phyloP scores from a whole-genome alignment of 2,888 invertebrate genomes.

The Drosophila neutralis region DNA sequence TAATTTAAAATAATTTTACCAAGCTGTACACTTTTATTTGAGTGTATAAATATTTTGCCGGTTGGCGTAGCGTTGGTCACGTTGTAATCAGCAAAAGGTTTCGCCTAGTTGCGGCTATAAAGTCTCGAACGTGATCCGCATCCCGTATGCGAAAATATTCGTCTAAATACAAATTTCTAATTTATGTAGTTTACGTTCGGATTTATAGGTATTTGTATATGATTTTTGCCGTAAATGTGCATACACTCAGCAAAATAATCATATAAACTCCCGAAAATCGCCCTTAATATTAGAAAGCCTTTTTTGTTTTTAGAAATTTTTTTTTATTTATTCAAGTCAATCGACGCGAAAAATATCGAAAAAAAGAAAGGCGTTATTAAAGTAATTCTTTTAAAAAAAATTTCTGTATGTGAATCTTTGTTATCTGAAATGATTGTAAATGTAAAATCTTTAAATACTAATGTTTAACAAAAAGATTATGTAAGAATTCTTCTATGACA shows the following conservation, averaged over 20 bases:
- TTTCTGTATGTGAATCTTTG: neutral
- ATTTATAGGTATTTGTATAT: conserved; percentile 69
- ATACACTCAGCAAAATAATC: conserved; percentile 1
- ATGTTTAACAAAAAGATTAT: neutral
- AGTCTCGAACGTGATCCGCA: conserved; percentile 66
- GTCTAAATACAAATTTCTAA: conserved; percentile 70
- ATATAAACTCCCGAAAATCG: no score
- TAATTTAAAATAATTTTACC: conserved; percentile 74
- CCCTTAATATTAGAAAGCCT: no score
- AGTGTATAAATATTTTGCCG: conserved; percentile 16
- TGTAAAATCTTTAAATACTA: neutral
- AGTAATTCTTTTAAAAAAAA: neutral
- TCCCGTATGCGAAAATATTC: conserved; percentile 53
- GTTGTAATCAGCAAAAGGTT: conserved; percentile 77
- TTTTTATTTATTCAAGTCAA: no score
- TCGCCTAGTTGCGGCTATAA: conserved; percentile 77
- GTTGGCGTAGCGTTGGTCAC: conserved; percentile 59
- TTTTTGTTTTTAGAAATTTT: no score
- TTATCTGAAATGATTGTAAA: neutral
- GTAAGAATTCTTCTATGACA: neutral
- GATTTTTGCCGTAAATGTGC: conserved; percentile 39
- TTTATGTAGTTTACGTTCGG: conserved; percentile 77
- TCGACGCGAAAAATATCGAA: no score
- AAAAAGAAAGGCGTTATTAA: neutral
- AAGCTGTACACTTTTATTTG: conserved; percentile 13